Evolutionary conservation across 2,113 vertebrate genomes (phyloP).

Genomic region (Rhodinocichla rosea): DNA sequence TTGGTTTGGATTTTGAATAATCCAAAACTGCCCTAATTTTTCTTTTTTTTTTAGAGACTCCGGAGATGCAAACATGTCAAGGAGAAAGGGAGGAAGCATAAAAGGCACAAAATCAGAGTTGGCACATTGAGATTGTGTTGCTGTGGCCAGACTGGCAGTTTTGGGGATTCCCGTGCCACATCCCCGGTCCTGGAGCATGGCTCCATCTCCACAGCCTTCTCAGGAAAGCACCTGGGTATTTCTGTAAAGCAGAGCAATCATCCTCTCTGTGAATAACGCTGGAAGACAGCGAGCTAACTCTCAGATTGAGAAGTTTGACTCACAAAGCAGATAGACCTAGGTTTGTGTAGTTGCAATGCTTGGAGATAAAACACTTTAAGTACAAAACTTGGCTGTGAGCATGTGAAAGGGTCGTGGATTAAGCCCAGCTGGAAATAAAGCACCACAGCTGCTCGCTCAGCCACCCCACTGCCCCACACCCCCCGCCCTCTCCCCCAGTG

Average conservation of each 20-base stretch:
- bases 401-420: background rate
- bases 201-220: background rate
- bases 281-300: background rate
- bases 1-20: background rate
- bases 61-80: background rate
- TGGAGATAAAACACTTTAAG: background rate
- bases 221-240: background rate
- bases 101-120: background rate
- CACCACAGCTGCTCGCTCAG: background rate
- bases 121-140: background rate
- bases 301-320: fast-evolving
- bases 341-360: background rate
- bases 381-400: background rate
- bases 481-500: fast-evolving
- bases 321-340: fast-evolving
- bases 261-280: background rate
- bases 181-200: fast-evolving
- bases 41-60: background rate
- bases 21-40: background rate
- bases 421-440: background rate
- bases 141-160: fast-evolving
- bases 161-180: fast-evolving
- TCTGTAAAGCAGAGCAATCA: background rate
- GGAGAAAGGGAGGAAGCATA: background rate
- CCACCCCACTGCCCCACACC: no score